Evolutionary conservation across 2,113 vertebrate species (phyloP), one percentile per base, ranked within the genome.

Genomic region (Ptychochromis oligacanthus): DNA sequence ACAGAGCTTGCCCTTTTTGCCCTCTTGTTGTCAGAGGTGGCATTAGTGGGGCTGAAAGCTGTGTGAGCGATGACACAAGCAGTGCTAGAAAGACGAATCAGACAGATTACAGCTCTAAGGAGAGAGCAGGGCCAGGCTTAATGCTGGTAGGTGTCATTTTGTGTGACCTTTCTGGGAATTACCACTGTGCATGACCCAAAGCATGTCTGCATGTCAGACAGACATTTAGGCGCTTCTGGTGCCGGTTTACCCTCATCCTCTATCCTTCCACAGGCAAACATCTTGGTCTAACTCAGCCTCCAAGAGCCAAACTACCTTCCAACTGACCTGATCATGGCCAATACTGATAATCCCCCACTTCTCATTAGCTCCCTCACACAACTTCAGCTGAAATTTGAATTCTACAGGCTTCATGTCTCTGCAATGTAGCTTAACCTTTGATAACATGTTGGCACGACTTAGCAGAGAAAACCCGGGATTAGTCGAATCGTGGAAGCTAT

Each of bases 161-260:
- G 64, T 77, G 75, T 83, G 90, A 90, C 90, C 92, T 93, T 91
- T 92, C 22, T 43, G 83, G 84, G 88, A 90, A 91, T 91, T 91
- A 90, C 78, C 78, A 80, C 82, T 56, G 72, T 62, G 70, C 52
- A 65, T 88, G 86, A 91, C 89, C 92, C 86, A 52, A 78, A 83
- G 81, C 82, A 49, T 79, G 79, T 83, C 80, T 14, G 72, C 83
- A 46, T 75, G 83, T 89, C 83, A 88, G 75, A 18, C 84, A 87
- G 80, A 90, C 83, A 54, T 82, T 70, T 62, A 61, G 28, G 58
- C 22, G 40, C 52, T 77, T 60, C 82, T 62, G 55, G 59, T 65
- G 56, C 67, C 4, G 18, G 38, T 77, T 59, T 31, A 80, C 59
- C 55, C 14, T 34, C 65, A 49, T 72, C 72, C 56, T 61, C 54